Evolutionary conservation across 2,888 invertebrate genomes (phyloP).

Genomic region (Linyphia triangularis): DNA sequence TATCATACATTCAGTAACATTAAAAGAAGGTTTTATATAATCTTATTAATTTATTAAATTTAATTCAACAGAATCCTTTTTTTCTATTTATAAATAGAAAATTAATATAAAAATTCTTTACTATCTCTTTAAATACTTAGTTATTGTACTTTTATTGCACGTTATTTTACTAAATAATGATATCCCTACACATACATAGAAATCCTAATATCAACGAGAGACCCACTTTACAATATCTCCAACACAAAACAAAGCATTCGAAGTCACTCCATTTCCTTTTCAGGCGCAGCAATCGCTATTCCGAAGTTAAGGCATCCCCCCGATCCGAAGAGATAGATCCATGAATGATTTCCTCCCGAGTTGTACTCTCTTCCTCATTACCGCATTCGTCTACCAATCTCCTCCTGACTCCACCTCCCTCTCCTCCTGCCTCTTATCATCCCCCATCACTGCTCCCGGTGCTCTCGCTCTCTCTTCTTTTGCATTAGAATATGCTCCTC

Average conservation of each 20-base stretch:
- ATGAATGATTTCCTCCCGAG: constrained; percentile 62
- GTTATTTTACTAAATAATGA: too few relatives aligned
- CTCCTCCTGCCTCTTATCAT: constrained; percentile 70
- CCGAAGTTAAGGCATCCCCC: constrained; percentile 35
- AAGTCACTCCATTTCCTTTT: constrained; percentile 7
- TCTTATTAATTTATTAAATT: too few relatives aligned
- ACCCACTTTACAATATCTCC: neutral
- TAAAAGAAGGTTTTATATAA: too few relatives aligned
- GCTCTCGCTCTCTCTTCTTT: constrained; percentile 43
- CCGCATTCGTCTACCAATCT: constrained; percentile 55
- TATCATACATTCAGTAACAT: too few relatives aligned
- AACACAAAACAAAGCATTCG: neutral
- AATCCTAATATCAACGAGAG: neutral
- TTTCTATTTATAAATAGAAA: too few relatives aligned
- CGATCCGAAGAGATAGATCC: constrained; percentile 34
- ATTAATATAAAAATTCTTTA: too few relatives aligned
- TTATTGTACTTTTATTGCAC: too few relatives aligned
- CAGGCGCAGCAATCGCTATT: constrained; percentile 27
- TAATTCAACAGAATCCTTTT: too few relatives aligned
- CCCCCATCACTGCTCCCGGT: constrained; percentile 41
- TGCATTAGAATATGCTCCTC: constrained; percentile 69
- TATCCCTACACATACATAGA: too few relatives aligned
- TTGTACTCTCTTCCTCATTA: constrained; percentile 34
- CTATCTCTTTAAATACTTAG: too few relatives aligned
- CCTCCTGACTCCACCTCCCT: constrained; percentile 41